Percentiles rank a stretch among this genome's conserved stretches.
Conservation (phyloP, 2,888 invertebrate species). For the Coelopa pilipes region DNA sequence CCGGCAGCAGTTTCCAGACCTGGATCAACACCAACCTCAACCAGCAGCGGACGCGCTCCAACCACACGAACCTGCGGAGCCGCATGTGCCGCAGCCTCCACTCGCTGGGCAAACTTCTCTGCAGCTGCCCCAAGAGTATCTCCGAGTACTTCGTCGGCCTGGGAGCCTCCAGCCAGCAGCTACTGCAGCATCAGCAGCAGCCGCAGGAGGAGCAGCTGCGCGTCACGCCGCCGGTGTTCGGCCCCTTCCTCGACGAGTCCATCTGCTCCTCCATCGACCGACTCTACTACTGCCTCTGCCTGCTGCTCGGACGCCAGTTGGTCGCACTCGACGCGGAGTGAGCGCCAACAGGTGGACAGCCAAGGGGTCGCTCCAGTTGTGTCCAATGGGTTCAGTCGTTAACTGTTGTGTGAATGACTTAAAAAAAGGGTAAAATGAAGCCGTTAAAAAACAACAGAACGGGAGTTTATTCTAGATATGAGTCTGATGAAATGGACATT, state of each 20-base stretch:
- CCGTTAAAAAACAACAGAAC: too few species aligned
- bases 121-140: background rate
- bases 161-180: background rate
- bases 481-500: too few species aligned
- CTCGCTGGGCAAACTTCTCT: background rate
- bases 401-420: too few species aligned
- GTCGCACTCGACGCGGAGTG: too few species aligned
- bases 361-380: too few species aligned
- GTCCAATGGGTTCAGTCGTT: too few species aligned
- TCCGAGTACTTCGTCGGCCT: background rate
- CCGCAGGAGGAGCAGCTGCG: background rate
- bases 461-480: too few species aligned
- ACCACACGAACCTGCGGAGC: too few species aligned
- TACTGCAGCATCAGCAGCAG: background rate
- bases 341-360: too few species aligned
- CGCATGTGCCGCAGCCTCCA: background rate
- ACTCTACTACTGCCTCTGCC: conserved; percentile 33
- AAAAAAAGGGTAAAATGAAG: too few species aligned
- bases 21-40: background rate
- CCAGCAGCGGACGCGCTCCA: too few species aligned
- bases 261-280: conserved; percentile 34
- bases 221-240: conserved; percentile 28
- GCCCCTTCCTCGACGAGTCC: conserved; percentile 40
- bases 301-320: conserved; percentile 19
- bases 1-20: background rate